Conservation (phyloP, 2,113 vertebrate genomes). For the Asarcornis scutulata region DNA sequence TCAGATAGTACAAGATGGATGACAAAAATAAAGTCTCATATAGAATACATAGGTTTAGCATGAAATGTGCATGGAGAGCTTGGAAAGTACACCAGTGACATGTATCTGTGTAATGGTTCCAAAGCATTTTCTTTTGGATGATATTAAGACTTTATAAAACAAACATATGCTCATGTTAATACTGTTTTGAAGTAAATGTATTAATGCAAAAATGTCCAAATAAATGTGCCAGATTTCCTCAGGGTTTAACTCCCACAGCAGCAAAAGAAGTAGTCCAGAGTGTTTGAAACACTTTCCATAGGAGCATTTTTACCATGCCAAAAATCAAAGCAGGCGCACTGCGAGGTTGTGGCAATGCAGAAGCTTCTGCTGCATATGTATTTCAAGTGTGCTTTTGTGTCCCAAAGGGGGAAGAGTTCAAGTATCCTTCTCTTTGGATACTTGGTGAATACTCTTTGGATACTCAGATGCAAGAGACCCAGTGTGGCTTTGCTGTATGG, state of each 20-base stretch:
- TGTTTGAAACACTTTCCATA: constrained; percentile 20
- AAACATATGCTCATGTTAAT: constrained; percentile 61
- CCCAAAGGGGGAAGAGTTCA: not conserved
- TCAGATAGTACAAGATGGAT: constrained; percentile 9
- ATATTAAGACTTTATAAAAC: constrained; percentile 66
- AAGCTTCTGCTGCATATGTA: rapidly evolving
- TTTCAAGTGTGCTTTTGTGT: not conserved
- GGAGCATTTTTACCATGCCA: not conserved
- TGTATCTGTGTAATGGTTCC: constrained; percentile 50
- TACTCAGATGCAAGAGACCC: not conserved
- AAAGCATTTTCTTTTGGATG: constrained; percentile 61
- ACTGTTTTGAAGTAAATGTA: constrained; percentile 54
- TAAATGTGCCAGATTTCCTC: constrained; percentile 62
- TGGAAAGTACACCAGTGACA: constrained; percentile 37
- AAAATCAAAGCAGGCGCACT: not conserved
- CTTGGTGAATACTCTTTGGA: too few relatives aligned
- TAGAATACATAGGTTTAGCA: constrained; percentile 12
- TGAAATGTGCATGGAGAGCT: constrained; percentile 14
- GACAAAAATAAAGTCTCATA: not conserved
- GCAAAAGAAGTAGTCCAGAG: constrained; percentile 24
- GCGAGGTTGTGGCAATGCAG: not conserved
- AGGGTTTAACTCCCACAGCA: constrained; percentile 41
- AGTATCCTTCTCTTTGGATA: not conserved
- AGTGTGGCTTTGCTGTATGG: not conserved
- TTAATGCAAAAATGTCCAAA: constrained; percentile 59